phyloP scores from a whole-genome alignment of 2,888 invertebrate species.

The Drosophila longiperda region DNA sequence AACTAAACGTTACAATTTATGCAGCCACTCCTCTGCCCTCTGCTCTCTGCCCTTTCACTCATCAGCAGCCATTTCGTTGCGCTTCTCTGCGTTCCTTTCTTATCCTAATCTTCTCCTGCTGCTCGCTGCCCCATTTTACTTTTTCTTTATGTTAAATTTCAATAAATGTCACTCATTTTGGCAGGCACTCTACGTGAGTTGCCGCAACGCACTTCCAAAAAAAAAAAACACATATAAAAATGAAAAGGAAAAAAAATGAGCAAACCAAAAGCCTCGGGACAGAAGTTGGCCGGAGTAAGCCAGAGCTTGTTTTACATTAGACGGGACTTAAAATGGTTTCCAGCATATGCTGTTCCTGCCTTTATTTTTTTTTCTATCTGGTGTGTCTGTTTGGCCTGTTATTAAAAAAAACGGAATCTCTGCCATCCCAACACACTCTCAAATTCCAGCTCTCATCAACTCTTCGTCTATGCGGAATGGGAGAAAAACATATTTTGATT shows the following conservation, averaged over 20 bases:
- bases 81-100: conserved; percentile 45
- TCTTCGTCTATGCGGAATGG: background rate
- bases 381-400: conserved; percentile 57
- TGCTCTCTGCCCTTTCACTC: conserved; percentile 42
- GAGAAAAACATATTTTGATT: conserved; percentile 2
- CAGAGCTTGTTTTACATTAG: conserved; percentile 58
- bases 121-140: background rate
- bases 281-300: conserved; percentile 57
- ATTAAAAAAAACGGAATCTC: conserved; percentile 41
- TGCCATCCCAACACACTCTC: background rate
- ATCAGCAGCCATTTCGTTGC: conserved; percentile 53
- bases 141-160: conserved; percentile 61
- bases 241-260: background rate
- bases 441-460: conserved; percentile 20
- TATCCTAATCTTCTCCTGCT: conserved; percentile 17
- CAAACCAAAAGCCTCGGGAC: background rate
- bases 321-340: conserved; percentile 73
- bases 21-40: conserved; percentile 29
- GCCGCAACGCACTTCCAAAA: conserved; percentile 67
- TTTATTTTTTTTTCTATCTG: conserved; percentile 12
- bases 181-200: conserved; percentile 74
- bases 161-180: conserved; percentile 81
- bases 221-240: background rate
- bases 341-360: conserved; percentile 52
- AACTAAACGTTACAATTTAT: conserved; percentile 78